phyloP scores from a whole-genome alignment of 2,113 vertebrate genomes.

The Vulpes lagopus region DNA sequence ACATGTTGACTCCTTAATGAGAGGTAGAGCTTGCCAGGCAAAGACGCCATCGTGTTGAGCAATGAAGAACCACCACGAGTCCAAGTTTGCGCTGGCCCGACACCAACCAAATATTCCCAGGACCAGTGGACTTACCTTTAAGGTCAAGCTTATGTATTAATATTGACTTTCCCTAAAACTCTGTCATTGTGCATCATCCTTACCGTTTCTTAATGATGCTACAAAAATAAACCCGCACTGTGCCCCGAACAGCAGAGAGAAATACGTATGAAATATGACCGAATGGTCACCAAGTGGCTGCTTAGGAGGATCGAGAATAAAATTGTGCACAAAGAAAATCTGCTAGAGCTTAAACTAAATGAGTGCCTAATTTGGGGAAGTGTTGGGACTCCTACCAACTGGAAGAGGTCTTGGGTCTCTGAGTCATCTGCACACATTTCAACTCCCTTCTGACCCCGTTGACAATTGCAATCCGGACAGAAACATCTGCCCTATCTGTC shows the following conservation, averaged over 20 bases:
- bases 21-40: neutral
- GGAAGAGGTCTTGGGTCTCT: neutral
- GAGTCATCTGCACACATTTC: neutral
- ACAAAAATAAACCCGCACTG: neutral
- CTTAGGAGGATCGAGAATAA: constrained; percentile 21
- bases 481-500: neutral
- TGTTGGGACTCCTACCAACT: neutral
- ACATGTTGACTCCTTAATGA: neutral
- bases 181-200: neutral
- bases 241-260: neutral
- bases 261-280: neutral
- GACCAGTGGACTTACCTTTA: neutral
- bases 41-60: neutral
- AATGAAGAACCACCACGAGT: neutral
- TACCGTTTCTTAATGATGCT: neutral
- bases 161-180: neutral
- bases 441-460: neutral
- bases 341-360: constrained; percentile 53
- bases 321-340: constrained; percentile 30
- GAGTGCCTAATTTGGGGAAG: neutral
- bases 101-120: neutral
- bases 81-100: neutral
- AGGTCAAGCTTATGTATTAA: neutral
- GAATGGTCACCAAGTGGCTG: neutral
- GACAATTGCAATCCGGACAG: neutral